Evolutionary conservation across 2,888 invertebrate species (phyloP), one percentile per base, ranked within the genome.

Genomic region (Hirtodrosophila trivittata): DNA sequence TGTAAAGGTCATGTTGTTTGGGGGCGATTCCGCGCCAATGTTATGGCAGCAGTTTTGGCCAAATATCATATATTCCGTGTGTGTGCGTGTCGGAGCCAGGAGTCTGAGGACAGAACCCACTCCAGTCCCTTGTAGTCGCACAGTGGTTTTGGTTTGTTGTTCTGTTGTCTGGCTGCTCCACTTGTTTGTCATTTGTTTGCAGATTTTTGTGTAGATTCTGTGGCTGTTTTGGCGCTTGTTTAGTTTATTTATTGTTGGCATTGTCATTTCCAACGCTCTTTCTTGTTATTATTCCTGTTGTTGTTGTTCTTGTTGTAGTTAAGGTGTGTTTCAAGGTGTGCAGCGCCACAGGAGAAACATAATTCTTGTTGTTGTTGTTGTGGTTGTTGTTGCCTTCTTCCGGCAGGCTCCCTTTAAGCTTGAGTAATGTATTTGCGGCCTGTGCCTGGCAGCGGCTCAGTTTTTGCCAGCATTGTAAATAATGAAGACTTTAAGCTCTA

Each of bases 151-250:
- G 54, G 69, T 52, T 65, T 63, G 68, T 72, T 86, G 81, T 69
- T 76, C 60, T 62, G 77, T 77, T 75, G 69, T 76, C 73, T 86
- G 59, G 67, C n/a, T 50, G 57, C 83, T 85, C 66, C 71, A 69
- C 70, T 86, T 77, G 86, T 81, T 78, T 87, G 80, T 83, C 86
- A 83, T 87, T 83, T 83, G 82, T 73, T 86, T 80, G 84, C 87
- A 87, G 82, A 83, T 83, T 87, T 83, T 73, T 86, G 86, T 78
- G 80, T 75, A 83, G 73, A 87, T 87, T 86, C 64, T 87, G 86
- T 62, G 82, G 87, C 80, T 78, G 72, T 78, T 85, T 82, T 86
- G 86, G 56, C 71, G 83, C 66, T 67, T 77, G 70, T 85, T 81
- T 87, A 81, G 85, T 87, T 86, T 81, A 81, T 81, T 86, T 81